Evolutionary conservation across 2,797 vertebrate species (phyloP).

Genomic region (Notolepis coatsorum): DNA sequence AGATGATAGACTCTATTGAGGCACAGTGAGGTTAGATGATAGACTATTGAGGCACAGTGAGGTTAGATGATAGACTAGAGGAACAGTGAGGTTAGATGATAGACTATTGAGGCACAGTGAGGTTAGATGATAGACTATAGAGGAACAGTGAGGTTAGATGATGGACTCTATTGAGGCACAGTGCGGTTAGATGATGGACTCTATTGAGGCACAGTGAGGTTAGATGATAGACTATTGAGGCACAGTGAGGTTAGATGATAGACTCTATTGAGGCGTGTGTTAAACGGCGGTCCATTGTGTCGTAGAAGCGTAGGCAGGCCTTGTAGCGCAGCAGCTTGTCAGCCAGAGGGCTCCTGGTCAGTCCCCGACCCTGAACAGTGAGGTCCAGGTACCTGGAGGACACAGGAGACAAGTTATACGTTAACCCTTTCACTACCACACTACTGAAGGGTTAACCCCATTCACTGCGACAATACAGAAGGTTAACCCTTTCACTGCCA

Average conservation of each 20-base stretch:
- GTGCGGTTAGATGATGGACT: constrained; percentile 75
- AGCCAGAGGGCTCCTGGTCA: constrained; percentile 75
- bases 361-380: constrained; percentile 74
- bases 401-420: not conserved
- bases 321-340: constrained; percentile 87
- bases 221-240: no score
- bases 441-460: no score
- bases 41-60: no score
- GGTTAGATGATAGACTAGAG: no score
- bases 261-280: constrained; percentile 79
- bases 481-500: no score
- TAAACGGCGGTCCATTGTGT: constrained; percentile 79
- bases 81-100: no score
- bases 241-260: constrained; percentile 64
- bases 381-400: constrained; percentile 84
- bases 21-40: no score
- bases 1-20: constrained; percentile 81
- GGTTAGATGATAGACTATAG: constrained; percentile 77
- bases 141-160: no score
- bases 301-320: constrained; percentile 85
- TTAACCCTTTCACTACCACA: no score
- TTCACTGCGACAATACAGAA: no score
- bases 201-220: constrained; percentile 74
- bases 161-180: constrained; percentile 56
- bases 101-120: constrained; percentile 62